A percentile compares a stretch with the other conserved stretches of the same genome.
These are phyloP conservation scores for Cynopterus brachyotis DNA, from an alignment of 2,113 vertebrate species.

Conservation along the genomic window DNA sequence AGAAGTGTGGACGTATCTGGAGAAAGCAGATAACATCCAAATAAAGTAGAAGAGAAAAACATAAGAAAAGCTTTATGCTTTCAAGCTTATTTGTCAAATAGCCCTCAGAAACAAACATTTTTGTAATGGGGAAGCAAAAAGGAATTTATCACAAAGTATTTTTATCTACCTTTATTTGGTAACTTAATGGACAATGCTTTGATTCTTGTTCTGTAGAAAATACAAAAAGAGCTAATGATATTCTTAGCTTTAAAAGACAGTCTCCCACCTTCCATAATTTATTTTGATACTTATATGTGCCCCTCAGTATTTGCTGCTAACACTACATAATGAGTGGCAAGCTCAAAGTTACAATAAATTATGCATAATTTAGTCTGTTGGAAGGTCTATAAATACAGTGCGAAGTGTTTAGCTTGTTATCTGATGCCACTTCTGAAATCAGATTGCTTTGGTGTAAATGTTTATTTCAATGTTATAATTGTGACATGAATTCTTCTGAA, in stretches of 20 bases:
- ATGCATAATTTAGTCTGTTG: slow-evolving; percentile 64
- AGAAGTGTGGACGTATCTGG: neutral
- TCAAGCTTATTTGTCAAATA: slow-evolving; percentile 28
- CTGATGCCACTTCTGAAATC: slow-evolving; percentile 72
- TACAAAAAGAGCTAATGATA: neutral
- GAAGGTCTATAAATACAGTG: slow-evolving; percentile 69
- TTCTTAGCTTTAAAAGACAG: slow-evolving; percentile 25
- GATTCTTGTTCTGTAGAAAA: slow-evolving; percentile 51
- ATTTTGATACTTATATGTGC: slow-evolving; percentile 52
- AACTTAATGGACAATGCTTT: slow-evolving; percentile 7
- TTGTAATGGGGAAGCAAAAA: neutral
- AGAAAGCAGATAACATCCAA: neutral
- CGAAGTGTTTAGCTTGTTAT: slow-evolving; percentile 65
- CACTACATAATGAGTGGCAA: slow-evolving; percentile 60
- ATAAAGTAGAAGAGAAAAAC: neutral
- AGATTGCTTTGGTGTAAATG: slow-evolving; percentile 73
- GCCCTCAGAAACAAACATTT: neutral
- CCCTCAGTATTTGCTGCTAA: slow-evolving; percentile 48
- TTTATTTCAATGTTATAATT: slow-evolving; percentile 63
- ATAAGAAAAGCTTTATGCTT: neutral
- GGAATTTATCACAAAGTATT: slow-evolving; percentile 35
- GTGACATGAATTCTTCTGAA: slow-evolving; percentile 55
- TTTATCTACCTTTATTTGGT: slow-evolving; percentile 36
- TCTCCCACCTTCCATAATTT: slow-evolving; percentile 52
- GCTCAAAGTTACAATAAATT: slow-evolving; percentile 66